Evolutionary conservation across 2,888 invertebrate species (phyloP).

Genomic region (Coronaproctus castanopsis): DNA sequence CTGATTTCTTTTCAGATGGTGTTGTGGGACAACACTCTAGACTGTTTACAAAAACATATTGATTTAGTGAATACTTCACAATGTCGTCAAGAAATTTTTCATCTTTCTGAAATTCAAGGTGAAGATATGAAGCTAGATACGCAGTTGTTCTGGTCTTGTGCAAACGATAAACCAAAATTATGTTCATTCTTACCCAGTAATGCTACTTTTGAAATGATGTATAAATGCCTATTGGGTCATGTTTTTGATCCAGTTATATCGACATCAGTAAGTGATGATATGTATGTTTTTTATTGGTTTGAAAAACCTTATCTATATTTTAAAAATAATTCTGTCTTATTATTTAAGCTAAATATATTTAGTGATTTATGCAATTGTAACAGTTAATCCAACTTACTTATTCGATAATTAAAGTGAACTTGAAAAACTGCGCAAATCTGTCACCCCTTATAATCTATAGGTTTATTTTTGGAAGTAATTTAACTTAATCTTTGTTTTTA

Average conservation of each 20-base stretch:
- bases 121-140: constrained; percentile 73
- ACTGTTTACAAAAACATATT: constrained; percentile 56
- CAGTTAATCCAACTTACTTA: too few relatives aligned
- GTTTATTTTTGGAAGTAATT: too few relatives aligned
- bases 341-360: too few relatives aligned
- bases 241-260: constrained; percentile 47
- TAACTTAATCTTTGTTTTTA: too few relatives aligned
- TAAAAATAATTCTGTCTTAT: too few relatives aligned
- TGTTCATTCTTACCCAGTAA: constrained; percentile 43
- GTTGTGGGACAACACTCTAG: constrained; percentile 29
- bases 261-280: constrained; percentile 25
- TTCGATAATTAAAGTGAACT: too few relatives aligned
- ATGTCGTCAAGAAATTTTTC: constrained; percentile 61
- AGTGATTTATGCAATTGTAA: too few relatives aligned
- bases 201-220: constrained; percentile 61
- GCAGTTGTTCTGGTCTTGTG: constrained; percentile 73
- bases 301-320: too few relatives aligned
- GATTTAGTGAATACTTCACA: constrained; percentile 34
- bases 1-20: neutral
- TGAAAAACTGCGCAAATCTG: too few relatives aligned
- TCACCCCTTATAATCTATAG: too few relatives aligned
- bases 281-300: constrained; percentile 5
- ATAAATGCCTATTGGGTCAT: constrained; percentile 70
- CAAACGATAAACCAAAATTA: constrained; percentile 54
- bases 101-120: constrained; percentile 72